Percentiles rank a stretch among this genome's conserved stretches.
These are phyloP conservation scores for Augiades crinisus DNA, from an alignment of 2,888 invertebrate species.

Conservation along the genomic window DNA sequence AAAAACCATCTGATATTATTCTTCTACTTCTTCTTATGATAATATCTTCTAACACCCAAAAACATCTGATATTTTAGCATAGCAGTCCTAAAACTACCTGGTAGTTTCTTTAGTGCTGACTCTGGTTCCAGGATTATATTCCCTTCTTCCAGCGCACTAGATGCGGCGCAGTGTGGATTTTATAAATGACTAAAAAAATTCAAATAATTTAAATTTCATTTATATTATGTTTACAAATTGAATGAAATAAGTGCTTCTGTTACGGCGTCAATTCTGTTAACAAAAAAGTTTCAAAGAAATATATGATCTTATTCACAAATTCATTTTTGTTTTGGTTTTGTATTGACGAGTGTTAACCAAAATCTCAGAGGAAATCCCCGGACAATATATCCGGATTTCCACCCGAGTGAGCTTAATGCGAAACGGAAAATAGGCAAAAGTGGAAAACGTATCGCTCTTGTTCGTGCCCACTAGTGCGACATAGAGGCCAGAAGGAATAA, in stretches of 20 bases:
- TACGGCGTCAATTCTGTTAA: not conserved
- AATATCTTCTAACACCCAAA: no score
- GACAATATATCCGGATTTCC: conserved; percentile 18
- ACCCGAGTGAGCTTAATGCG: conserved; percentile 11
- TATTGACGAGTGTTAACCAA: conserved; percentile 9
- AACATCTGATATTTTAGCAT: no score
- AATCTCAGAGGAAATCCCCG: conserved; percentile 10
- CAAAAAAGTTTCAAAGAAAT: conserved; percentile 1
- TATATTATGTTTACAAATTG: not conserved
- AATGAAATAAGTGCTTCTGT: conserved; percentile 19
- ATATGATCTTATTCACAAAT: not conserved
- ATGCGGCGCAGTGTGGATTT: conserved; percentile 35
- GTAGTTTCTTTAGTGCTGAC: no score
- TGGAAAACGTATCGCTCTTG: conserved; percentile 12
- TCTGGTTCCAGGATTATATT: conserved; percentile 26
- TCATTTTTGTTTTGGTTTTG: conserved; percentile 3
- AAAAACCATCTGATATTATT: no score
- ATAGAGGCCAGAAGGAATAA: conserved; percentile 8
- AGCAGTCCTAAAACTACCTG: no score
- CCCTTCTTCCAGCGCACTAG: conserved; percentile 3
- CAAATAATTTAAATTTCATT: not conserved
- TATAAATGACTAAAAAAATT: conserved; percentile 28
- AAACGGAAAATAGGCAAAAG: conserved; percentile 15
- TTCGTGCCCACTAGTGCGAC: conserved; percentile 6
- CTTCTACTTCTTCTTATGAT: no score